Evolutionary conservation across 2,888 invertebrate species (phyloP).

Genomic region (Mantis religiosa): DNA sequence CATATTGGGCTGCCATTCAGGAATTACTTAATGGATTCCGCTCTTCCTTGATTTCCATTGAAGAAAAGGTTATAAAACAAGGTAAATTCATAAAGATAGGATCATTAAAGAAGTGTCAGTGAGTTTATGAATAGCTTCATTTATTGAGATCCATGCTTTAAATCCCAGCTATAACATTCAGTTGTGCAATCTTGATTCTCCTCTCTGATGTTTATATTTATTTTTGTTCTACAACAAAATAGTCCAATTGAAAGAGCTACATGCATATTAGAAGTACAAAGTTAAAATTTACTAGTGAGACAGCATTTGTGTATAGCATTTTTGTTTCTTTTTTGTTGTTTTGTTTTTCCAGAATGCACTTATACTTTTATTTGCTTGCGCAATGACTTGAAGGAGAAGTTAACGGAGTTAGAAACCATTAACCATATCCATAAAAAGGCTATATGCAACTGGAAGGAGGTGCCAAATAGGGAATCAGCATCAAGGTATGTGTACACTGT

Average conservation of each 20-base stretch:
- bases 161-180: too few species aligned
- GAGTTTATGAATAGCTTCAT: not conserved
- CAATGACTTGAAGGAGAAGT: slow-evolving; percentile 39
- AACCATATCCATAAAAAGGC: slow-evolving; percentile 43
- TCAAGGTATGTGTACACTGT: slow-evolving; percentile 34
- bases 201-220: too few species aligned
- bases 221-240: too few species aligned
- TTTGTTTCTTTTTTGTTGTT: not conserved
- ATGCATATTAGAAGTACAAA: too few species aligned
- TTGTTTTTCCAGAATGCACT: not conserved
- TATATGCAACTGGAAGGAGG: slow-evolving; percentile 40
- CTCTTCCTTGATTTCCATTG: slow-evolving; percentile 41
- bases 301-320: too few species aligned
- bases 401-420: slow-evolving; percentile 42
- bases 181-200: too few species aligned
- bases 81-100: slow-evolving; percentile 33
- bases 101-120: not conserved
- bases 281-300: too few species aligned
- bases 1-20: slow-evolving; percentile 46
- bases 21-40: slow-evolving; percentile 44
- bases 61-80: slow-evolving; percentile 44
- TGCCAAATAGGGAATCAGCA: slow-evolving; percentile 43
- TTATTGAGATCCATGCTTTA: too few species aligned
- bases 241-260: too few species aligned
- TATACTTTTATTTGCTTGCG: slow-evolving; percentile 42